Evolutionary conservation across 2,888 invertebrate genomes (phyloP).

Genomic region (Drosophila setosimentum): DNA sequence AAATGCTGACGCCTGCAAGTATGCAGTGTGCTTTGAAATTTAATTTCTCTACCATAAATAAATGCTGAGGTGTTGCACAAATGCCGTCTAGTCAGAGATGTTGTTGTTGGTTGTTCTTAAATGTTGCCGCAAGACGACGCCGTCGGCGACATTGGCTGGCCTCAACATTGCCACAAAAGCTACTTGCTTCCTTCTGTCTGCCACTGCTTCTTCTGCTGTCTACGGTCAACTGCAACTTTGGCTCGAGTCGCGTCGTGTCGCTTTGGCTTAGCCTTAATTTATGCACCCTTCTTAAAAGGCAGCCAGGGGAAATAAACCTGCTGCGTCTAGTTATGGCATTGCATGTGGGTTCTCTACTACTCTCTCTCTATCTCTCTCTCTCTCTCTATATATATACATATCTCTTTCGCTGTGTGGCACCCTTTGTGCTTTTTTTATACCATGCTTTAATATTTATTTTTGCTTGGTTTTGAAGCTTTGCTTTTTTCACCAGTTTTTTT

Average conservation of each 20-base stretch:
- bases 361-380: not conserved
- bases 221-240: constrained; percentile 71
- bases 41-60: constrained; percentile 68
- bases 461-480: constrained; percentile 55
- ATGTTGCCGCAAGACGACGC: constrained; percentile 40
- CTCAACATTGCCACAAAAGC: constrained; percentile 57
- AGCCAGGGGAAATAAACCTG: constrained; percentile 45
- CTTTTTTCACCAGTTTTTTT: constrained; percentile 31
- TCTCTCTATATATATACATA: too few species aligned
- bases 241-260: constrained; percentile 49
- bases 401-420: constrained; percentile 32
- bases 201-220: constrained; percentile 39
- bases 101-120: constrained; percentile 34
- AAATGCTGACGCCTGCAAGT: constrained; percentile 57
- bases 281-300: constrained; percentile 75
- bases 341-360: constrained; percentile 49
- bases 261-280: constrained; percentile 71
- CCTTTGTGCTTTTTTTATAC: constrained; percentile 32
- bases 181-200: constrained; percentile 11
- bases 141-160: constrained; percentile 36
- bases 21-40: constrained; percentile 69
- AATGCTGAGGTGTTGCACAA: constrained; percentile 69
- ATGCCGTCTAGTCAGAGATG: constrained; percentile 26
- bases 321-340: constrained; percentile 65
- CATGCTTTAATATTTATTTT: constrained; percentile 55